These are phyloP conservation scores for Drosophila fuyamai DNA, from an alignment of 1,140 invertebrate species.

Conservation along the genomic window DNA sequence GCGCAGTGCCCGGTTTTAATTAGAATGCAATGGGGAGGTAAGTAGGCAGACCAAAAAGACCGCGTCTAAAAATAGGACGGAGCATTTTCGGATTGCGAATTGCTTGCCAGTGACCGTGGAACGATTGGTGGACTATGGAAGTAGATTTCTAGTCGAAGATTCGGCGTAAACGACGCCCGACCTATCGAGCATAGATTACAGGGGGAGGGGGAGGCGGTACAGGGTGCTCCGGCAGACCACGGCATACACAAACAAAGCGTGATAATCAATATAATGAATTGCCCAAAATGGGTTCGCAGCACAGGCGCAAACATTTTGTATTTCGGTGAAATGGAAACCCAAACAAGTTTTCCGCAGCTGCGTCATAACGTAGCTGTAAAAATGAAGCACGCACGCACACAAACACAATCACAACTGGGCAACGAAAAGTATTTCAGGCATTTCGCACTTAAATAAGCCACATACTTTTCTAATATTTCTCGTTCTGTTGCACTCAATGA, in stretches of 20 bases:
- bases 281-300: slow-evolving; percentile 31
- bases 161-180: neutral
- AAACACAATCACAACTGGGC: slow-evolving; percentile 4
- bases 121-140: slow-evolving; percentile 5
- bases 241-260: slow-evolving; percentile 48
- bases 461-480: slow-evolving; percentile 65
- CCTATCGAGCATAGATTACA: slow-evolving; percentile 3
- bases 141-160: neutral
- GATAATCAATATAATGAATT: slow-evolving; percentile 60
- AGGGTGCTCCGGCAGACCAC: slow-evolving; percentile 12
- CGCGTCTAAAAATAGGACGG: slow-evolving; percentile 63
- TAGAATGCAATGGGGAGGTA: slow-evolving; percentile 73
- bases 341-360: slow-evolving; percentile 75
- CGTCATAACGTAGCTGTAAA: slow-evolving; percentile 49
- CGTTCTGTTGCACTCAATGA: slow-evolving; percentile 22
- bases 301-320: slow-evolving; percentile 20
- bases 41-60: slow-evolving; percentile 25
- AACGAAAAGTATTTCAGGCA: slow-evolving; percentile 2
- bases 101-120: slow-evolving; percentile 53
- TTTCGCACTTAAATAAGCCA: slow-evolving; percentile 15
- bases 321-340: slow-evolving; percentile 59
- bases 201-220: slow-evolving; percentile 2
- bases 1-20: slow-evolving; percentile 69
- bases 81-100: slow-evolving; percentile 35
- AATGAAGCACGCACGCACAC: slow-evolving; percentile 17